Base-by-base conservation (phyloP, 2,113 vertebrate species). In the Daubentonia madagascariensis region DNA sequence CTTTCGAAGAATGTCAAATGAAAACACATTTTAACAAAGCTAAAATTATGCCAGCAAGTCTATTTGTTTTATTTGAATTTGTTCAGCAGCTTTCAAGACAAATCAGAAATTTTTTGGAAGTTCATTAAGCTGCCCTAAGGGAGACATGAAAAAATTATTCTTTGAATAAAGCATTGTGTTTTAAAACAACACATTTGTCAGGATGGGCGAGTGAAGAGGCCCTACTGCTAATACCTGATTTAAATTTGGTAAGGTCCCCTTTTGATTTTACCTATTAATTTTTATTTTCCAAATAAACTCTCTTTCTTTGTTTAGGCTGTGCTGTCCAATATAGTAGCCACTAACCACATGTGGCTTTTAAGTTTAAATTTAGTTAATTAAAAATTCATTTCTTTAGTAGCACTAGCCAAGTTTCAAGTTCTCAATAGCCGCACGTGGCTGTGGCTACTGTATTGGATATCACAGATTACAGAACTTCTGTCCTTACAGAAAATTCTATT, bases 21-120 rank as follows among this genome's bases (percentile, higher is more conserved):
- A 30, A 85, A 96, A 80, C 23, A 85, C 48, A 76, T 65, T 93
- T 89, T 23, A 86, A 94, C 12, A 73, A 50, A 93, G 7, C 3
- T 78, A 87, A 96, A 97, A 93, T 48, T 83, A 94, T 63, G 28
- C 20, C 22, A 94, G 32, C 5, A 32, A 0, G n/a, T 95, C 95
- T 50, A 48, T 85, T 97, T 94, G 43, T 52, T 96, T 80, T 65
- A 63, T 67, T 25, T 85, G 32, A 79, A 67, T 97, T 57, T 37
- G 48, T 73, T 91, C 95, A 92, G 23, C 43, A 78, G 9, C 12
- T 85, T 83, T 37, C 28, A 70, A 92, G 59, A 37, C 37, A 94
- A 75, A 8, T 40, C 75, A 87, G 67, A 68, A 79, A 40, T 76
- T 78, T 61, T 40, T 73, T 81, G 4, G 45, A 94, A 94, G n/a